Percentiles rank a stretch among this genome's conserved stretches.
phyloP scores from a whole-genome alignment of 2,888 invertebrate genomes.

The Chloroclysta siterata region DNA sequence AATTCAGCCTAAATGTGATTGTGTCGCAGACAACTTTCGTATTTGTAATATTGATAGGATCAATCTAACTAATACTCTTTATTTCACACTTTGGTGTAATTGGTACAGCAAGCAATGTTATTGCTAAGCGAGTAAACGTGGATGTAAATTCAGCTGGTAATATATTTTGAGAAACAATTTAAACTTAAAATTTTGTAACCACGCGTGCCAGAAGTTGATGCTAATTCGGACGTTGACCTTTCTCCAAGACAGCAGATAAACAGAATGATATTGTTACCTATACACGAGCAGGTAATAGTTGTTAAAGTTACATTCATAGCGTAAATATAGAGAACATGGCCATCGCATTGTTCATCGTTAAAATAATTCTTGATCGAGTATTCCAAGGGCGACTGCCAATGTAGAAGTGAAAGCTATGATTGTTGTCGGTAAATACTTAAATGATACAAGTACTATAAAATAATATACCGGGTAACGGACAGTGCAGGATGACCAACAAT shows the following conservation, averaged over 20 bases:
- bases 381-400: slow-evolving; percentile 2
- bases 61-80: too few species aligned
- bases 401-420: slow-evolving; percentile 1
- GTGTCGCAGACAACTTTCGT: too few species aligned
- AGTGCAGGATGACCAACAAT: too few species aligned
- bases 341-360: not conserved
- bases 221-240: not conserved
- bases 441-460: not conserved
- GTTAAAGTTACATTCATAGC: not conserved
- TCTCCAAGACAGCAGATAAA: not conserved
- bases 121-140: too few species aligned
- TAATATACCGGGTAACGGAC: not conserved
- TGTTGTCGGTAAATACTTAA: not conserved
- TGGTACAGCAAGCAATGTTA: too few species aligned
- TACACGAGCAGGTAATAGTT: not conserved
- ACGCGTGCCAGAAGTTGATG: not conserved
- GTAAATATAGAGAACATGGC: not conserved
- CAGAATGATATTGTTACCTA: too few species aligned
- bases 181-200: not conserved
- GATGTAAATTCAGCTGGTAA: too few species aligned
- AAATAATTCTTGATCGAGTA: not conserved
- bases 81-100: too few species aligned
- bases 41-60: too few species aligned
- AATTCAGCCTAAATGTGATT: too few species aligned
- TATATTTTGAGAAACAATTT: not conserved